Percentiles rank a stretch among this genome's conserved stretches.
Conservation (phyloP, 1,140 invertebrate genomes). For the Pseudoatta argentina region DNA sequence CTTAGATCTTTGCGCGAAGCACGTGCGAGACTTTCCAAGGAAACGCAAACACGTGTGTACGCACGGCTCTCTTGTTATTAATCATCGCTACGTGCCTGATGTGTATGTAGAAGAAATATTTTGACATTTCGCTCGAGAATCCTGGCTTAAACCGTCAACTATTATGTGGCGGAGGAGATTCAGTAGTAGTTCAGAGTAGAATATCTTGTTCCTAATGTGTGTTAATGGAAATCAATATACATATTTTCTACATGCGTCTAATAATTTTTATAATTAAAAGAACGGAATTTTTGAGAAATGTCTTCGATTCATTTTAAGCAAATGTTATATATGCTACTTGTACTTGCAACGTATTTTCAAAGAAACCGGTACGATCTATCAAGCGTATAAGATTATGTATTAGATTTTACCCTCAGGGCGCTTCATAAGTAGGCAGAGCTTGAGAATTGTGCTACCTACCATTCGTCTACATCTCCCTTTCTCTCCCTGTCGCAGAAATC, state of each 20-base stretch:
- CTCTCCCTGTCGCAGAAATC: slow-evolving; percentile 9
- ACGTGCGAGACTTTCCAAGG: slow-evolving; percentile 56
- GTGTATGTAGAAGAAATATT: slow-evolving; percentile 17
- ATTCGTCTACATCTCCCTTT: neutral
- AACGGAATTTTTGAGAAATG: neutral
- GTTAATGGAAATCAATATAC: neutral
- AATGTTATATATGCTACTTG: neutral
- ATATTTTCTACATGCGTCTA: neutral
- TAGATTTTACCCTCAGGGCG: slow-evolving; percentile 16
- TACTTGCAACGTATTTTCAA: slow-evolving; percentile 22
- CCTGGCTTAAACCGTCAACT: neutral
- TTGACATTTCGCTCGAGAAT: slow-evolving; percentile 31
- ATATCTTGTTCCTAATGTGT: neutral
- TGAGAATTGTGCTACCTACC: slow-evolving; percentile 20
- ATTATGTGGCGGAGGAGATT: neutral
- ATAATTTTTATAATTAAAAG: neutral
- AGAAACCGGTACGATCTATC: slow-evolving; percentile 45
- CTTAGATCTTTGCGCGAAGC: slow-evolving; percentile 53
- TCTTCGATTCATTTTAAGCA: neutral
- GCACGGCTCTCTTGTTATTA: slow-evolving; percentile 37
- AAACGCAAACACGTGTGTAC: slow-evolving; percentile 56
- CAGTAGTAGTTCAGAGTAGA: neutral
- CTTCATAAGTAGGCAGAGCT: slow-evolving; percentile 31
- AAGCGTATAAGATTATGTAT: neutral
- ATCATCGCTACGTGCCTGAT: slow-evolving; percentile 35